Conservation (phyloP, 2,888 invertebrate genomes). For the Metellina segmentata region DNA sequence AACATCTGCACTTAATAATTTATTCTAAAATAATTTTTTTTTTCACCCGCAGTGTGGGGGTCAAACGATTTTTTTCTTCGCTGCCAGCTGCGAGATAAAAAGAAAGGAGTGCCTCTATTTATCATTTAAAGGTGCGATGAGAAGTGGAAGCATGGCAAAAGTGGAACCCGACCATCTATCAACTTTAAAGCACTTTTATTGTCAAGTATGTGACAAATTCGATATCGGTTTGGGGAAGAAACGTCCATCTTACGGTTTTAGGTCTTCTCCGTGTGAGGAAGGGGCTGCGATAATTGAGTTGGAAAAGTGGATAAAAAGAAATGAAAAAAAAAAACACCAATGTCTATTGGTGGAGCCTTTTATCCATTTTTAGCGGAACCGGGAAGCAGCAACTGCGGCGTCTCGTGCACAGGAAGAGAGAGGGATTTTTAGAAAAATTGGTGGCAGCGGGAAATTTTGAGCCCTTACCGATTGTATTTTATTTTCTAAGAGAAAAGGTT, state of each 20-base stretch:
- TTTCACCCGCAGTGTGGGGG: neutral
- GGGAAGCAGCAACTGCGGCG: slow-evolving; percentile 19
- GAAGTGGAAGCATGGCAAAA: slow-evolving; percentile 24
- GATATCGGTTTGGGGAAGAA: slow-evolving; percentile 24
- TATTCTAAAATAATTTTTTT: slow-evolving; percentile 6
- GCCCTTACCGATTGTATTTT: neutral
- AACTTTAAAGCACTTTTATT: slow-evolving; percentile 68
- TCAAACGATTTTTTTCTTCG: neutral
- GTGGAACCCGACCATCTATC: slow-evolving; percentile 43
- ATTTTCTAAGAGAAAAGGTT: neutral
- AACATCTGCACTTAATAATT: slow-evolving; percentile 18
- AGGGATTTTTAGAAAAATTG: neutral
- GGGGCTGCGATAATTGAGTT: slow-evolving; percentile 55
- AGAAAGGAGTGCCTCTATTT: slow-evolving; percentile 1
- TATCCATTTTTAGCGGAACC: slow-evolving; percentile 51
- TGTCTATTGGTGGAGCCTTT: slow-evolving; percentile 24
- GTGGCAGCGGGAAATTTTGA: neutral
- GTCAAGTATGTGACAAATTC: slow-evolving; percentile 68
- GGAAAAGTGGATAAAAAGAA: slow-evolving; percentile 13
- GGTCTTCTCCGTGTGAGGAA: slow-evolving; percentile 4
- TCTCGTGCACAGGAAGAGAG: neutral
- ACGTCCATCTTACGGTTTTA: slow-evolving; percentile 41
- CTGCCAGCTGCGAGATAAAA: neutral
- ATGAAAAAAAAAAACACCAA: neutral
- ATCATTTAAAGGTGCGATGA: slow-evolving; percentile 29